Percentiles rank a stretch among this genome's conserved stretches.
These are phyloP conservation scores for Ceratotherium simum DNA, from an alignment of 2,113 vertebrate genomes.

Conservation along the genomic window DNA sequence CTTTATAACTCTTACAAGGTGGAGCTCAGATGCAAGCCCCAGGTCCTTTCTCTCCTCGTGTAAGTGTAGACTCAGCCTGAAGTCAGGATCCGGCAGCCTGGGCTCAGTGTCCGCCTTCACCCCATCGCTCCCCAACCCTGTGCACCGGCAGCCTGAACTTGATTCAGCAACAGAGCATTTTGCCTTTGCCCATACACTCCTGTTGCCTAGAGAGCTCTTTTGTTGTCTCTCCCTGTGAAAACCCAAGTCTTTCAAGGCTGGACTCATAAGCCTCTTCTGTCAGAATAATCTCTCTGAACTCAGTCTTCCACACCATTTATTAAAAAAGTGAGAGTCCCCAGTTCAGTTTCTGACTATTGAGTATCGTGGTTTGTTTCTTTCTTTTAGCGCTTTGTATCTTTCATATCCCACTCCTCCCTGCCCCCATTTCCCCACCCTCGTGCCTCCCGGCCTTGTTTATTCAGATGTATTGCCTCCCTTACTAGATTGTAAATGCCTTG, in stretches of 20 bases:
- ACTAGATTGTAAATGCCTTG: background rate
- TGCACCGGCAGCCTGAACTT: background rate
- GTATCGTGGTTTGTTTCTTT: background rate
- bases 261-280: background rate
- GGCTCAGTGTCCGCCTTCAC: background rate
- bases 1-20: background rate
- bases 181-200: background rate
- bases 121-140: background rate
- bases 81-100: background rate
- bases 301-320: background rate
- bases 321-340: background rate
- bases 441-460: background rate
- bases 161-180: background rate
- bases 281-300: slow-evolving; percentile 18
- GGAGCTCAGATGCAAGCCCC: background rate
- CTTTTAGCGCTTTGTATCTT: background rate
- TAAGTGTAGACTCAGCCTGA: background rate
- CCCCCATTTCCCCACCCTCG: no score
- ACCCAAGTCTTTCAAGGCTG: background rate
- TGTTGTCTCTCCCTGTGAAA: background rate
- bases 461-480: background rate
- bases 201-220: background rate
- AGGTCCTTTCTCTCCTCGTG: background rate
- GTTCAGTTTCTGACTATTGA: background rate
- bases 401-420: background rate